These are phyloP conservation scores for Choristoneura rosaceana DNA, from an alignment of 2,888 invertebrate genomes.

Conservation along the genomic window DNA sequence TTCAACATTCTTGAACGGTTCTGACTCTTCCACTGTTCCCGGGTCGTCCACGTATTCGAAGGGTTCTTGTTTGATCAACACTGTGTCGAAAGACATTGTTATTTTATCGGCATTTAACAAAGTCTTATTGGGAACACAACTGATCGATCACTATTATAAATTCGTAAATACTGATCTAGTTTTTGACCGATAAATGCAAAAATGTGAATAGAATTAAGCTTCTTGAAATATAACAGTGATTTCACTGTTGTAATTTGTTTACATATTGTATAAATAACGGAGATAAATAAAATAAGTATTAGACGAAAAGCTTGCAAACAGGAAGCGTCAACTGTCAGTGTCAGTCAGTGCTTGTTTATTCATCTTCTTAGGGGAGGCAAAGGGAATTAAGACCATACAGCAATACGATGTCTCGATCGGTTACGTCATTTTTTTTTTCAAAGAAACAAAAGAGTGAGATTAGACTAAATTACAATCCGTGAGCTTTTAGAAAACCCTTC, in stretches of 20 bases:
- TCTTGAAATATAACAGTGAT: not conserved
- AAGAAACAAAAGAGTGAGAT: too few species aligned
- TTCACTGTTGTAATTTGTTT: not conserved
- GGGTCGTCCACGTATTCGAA: not conserved
- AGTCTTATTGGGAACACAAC: not conserved
- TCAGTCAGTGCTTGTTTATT: not conserved
- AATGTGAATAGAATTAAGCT: not conserved
- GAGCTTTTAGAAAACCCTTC: too few species aligned
- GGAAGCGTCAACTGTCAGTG: too few species aligned
- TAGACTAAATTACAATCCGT: too few species aligned
- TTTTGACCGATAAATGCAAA: not conserved
- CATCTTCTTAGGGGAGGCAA: not conserved
- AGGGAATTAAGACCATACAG: not conserved
- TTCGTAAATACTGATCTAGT: not conserved
- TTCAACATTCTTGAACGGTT: not conserved
- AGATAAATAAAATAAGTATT: not conserved
- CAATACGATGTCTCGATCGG: not conserved
- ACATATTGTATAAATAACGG: not conserved
- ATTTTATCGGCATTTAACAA: not conserved
- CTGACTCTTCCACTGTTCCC: not conserved
- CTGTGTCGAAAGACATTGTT: slow-evolving; percentile 12
- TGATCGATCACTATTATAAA: not conserved
- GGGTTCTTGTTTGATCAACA: slow-evolving; percentile 13
- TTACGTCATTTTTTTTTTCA: too few species aligned
- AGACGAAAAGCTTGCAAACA: too few species aligned